Evolutionary conservation across 2,113 vertebrate species (phyloP).

Genomic region (Pedionomus torquatus): DNA sequence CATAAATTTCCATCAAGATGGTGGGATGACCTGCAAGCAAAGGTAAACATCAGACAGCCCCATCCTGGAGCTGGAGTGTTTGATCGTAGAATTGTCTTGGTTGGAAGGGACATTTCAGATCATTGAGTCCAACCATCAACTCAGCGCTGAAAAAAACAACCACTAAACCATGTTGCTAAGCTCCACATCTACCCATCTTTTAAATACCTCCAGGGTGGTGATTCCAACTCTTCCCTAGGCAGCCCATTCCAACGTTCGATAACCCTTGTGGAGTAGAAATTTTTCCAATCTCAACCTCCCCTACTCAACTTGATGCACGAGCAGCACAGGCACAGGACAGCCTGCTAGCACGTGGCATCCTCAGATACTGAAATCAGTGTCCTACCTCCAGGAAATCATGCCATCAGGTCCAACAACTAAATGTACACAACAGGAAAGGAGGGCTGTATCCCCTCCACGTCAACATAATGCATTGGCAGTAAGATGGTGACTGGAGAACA

Average conservation of each 20-base stretch:
- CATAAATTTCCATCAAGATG: background rate
- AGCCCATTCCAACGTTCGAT: background rate
- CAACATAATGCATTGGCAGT: rapidly evolving
- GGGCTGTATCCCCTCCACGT: background rate
- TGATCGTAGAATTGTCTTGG: background rate
- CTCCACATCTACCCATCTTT: background rate
- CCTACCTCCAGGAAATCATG: background rate
- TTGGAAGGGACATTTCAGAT: background rate
- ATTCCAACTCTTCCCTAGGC: background rate
- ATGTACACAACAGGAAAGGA: background rate
- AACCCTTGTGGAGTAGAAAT: background rate
- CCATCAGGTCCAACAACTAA: background rate
- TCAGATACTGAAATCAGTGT: background rate
- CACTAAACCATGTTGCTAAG: background rate
- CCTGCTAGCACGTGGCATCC: background rate
- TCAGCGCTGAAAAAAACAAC: background rate
- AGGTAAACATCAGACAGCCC: background rate
- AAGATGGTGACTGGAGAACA: rapidly evolving
- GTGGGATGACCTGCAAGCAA: background rate
- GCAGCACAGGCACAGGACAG: background rate
- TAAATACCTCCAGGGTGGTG: background rate
- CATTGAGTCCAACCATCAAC: background rate
- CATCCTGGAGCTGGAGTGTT: background rate
- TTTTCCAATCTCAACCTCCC: background rate
- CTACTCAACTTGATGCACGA: background rate